Evolutionary conservation across 2,797 vertebrate species (phyloP).

Genomic region (Halcyon leucocephala): DNA sequence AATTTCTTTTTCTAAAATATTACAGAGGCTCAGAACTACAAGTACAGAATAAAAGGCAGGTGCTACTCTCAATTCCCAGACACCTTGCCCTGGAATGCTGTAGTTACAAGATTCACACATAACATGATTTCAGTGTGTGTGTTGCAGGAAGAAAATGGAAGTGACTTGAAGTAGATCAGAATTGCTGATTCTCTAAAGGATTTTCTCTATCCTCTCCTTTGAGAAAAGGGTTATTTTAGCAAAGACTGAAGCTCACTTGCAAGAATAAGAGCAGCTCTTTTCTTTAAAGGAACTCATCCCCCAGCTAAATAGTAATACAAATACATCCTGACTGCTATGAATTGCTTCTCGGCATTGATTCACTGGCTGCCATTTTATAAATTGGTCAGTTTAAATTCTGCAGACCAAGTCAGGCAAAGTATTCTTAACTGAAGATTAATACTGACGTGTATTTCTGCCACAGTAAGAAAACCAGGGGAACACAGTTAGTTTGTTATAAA

Average conservation of each 20-base stretch:
- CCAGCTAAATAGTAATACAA: not conserved
- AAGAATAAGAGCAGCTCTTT: not conserved
- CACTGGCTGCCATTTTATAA: not conserved
- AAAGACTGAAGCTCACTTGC: not conserved
- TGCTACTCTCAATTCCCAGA: not conserved
- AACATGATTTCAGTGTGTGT: not conserved
- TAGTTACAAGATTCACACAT: not conserved
- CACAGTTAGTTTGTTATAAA: not conserved
- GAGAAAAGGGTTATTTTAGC: conserved; percentile 7
- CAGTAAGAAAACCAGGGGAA: not conserved
- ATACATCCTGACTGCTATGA: conserved; percentile 14
- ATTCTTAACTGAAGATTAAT: not conserved
- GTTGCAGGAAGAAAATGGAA: conserved; percentile 6
- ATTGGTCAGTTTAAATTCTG: not conserved
- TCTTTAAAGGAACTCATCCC: not conserved
- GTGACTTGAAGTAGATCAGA: not conserved
- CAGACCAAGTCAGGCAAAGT: not conserved
- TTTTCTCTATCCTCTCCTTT: not conserved
- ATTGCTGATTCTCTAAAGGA: not conserved
- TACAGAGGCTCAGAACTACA: not conserved
- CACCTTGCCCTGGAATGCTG: not conserved
- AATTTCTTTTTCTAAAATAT: not conserved
- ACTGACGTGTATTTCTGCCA: not conserved
- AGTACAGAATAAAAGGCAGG: not conserved
- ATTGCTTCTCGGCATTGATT: not conserved